phyloP scores from a whole-genome alignment of 2,888 invertebrate species.

The Andrena bucephala region DNA sequence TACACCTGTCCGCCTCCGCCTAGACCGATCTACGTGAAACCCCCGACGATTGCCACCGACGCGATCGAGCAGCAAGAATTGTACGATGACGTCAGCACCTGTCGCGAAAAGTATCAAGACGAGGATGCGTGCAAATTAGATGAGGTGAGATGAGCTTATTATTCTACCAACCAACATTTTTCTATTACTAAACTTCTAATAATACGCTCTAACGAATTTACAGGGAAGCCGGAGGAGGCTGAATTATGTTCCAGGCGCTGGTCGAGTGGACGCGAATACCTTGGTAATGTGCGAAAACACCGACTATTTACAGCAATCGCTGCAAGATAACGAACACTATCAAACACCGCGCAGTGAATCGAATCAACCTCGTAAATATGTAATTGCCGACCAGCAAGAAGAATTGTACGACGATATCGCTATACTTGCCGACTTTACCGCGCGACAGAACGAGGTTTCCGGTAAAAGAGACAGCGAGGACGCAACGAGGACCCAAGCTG shows the following conservation, averaged over 20 bases:
- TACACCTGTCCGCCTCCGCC: slow-evolving; percentile 80
- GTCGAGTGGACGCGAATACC: not conserved
- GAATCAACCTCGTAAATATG: slow-evolving; percentile 23
- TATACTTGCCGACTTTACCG: slow-evolving; percentile 75
- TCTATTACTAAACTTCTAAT: too few species aligned
- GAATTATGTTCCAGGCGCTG: not conserved
- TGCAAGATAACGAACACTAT: slow-evolving; percentile 76
- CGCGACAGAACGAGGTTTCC: slow-evolving; percentile 67
- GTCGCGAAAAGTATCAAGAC: slow-evolving; percentile 39
- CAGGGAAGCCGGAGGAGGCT: slow-evolving; percentile 5
- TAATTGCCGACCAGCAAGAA: slow-evolving; percentile 59
- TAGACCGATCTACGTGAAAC: slow-evolving; percentile 74
- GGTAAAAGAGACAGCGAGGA: slow-evolving; percentile 39
- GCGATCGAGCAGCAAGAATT: slow-evolving; percentile 65
- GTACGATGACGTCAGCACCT: slow-evolving; percentile 79
- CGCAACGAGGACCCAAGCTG: slow-evolving; percentile 10
- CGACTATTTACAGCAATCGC: not conserved
- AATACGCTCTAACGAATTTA: not conserved
- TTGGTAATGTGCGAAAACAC: not conserved
- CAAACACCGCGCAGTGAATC: slow-evolving; percentile 74
- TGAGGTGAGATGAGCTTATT: slow-evolving; percentile 25
- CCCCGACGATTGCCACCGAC: slow-evolving; percentile 42
- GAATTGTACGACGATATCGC: slow-evolving; percentile 81
- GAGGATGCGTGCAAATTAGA: slow-evolving; percentile 14
- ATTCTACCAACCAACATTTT: too few species aligned